Evolutionary conservation across 2,888 invertebrate genomes (phyloP).

Genomic region (Oscheius myriophilus): DNA sequence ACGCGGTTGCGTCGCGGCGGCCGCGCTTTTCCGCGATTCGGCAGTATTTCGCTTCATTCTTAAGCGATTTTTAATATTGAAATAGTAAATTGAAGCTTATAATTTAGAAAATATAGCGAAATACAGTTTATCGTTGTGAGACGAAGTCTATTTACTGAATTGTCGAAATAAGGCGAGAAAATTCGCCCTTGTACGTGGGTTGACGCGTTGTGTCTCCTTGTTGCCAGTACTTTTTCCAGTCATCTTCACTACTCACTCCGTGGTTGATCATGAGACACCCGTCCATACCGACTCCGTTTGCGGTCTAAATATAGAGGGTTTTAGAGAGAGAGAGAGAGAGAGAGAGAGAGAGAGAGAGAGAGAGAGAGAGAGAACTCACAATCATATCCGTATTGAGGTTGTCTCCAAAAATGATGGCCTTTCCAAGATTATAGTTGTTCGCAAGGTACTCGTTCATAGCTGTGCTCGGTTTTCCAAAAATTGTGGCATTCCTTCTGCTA

Average conservation of each 20-base stretch:
- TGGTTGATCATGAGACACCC: constrained; percentile 17
- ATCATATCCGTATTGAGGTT: constrained; percentile 20
- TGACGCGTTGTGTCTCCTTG: neutral
- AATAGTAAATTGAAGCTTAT: too few relatives aligned
- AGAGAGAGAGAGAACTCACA: neutral
- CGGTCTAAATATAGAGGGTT: constrained; percentile 3
- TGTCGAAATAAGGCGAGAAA: too few relatives aligned
- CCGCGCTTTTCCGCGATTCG: too few relatives aligned
- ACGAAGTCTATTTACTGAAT: too few relatives aligned
- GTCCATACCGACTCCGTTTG: constrained; percentile 16
- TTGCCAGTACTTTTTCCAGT: constrained; percentile 16
- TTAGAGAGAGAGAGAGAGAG: too few relatives aligned
- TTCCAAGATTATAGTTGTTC: neutral
- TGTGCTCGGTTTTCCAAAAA: constrained; percentile 11
- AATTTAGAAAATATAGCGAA: too few relatives aligned
- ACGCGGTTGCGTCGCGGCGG: too few relatives aligned
- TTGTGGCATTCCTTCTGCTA: constrained; percentile 9
- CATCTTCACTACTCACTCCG: constrained; percentile 11
- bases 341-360: too few relatives aligned
- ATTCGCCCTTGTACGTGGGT: constrained; percentile 3
- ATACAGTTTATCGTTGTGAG: too few relatives aligned
- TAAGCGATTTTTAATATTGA: too few relatives aligned
- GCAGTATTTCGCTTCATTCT: too few relatives aligned
- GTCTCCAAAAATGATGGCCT: constrained; percentile 16
- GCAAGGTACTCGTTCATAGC: constrained; percentile 4